phyloP scores from a whole-genome alignment of 2,797 vertebrate species.

The Cyclopterus lumpus region DNA sequence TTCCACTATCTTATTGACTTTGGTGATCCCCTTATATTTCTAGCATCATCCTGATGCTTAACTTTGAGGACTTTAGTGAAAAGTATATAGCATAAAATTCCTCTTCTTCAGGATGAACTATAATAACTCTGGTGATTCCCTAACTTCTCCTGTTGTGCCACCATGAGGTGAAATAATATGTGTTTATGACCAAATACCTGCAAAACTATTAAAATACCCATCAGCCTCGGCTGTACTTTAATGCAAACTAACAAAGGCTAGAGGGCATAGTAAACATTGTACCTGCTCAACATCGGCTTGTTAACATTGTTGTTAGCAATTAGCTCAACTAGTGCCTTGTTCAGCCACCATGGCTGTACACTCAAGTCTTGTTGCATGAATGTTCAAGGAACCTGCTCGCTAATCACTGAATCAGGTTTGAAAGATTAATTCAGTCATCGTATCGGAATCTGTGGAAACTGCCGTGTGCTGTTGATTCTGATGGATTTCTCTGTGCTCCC shows the following conservation, averaged over 20 bases:
- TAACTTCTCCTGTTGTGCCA: background rate
- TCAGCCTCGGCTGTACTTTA: background rate
- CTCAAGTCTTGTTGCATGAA: background rate
- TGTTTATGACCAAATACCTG: background rate
- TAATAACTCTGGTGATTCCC: background rate
- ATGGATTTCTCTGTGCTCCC: background rate
- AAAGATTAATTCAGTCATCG: conserved; percentile 11
- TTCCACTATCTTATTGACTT: background rate
- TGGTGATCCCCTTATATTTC: background rate
- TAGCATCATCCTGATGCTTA: background rate
- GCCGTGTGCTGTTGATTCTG: conserved; percentile 6
- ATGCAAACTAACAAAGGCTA: background rate
- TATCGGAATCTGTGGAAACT: background rate
- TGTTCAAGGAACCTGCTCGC: background rate
- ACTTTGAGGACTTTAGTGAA: conserved; percentile 3
- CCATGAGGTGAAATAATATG: background rate
- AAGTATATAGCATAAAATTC: background rate
- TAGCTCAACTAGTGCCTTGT: background rate
- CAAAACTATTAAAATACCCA: background rate
- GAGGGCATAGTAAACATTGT: background rate
- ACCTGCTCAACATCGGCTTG: background rate
- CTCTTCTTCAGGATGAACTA: background rate
- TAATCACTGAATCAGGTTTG: conserved; percentile 13
- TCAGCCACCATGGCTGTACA: conserved; percentile 1
- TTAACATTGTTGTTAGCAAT: background rate